Percentiles rank a stretch among this genome's conserved stretches.
phyloP scores from a whole-genome alignment of 2,113 vertebrate species.

The Dromiciops gliroides region DNA sequence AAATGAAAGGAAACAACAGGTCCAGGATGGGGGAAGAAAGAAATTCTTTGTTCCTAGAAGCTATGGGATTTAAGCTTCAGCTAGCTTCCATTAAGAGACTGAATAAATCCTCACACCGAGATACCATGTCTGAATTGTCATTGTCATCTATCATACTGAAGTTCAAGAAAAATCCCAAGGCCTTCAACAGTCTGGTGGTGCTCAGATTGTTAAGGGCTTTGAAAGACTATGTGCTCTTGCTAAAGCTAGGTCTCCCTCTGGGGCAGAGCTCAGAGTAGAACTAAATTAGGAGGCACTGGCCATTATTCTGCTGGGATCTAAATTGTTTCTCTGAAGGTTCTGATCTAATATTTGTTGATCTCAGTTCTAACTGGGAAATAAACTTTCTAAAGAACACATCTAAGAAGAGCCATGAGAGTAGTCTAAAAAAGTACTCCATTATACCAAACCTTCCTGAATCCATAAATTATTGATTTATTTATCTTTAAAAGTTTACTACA shows the following conservation, averaged over 20 bases:
- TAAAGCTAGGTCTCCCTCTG: too few species aligned
- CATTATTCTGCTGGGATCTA: background rate
- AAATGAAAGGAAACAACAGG: background rate
- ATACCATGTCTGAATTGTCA: background rate
- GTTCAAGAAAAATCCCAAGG: background rate
- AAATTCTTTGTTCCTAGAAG: background rate
- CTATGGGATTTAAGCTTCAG: background rate
- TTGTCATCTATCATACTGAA: background rate
- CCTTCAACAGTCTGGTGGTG: background rate
- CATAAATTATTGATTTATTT: background rate
- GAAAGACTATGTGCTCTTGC: too few species aligned
- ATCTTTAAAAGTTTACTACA: background rate
- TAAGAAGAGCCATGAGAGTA: background rate
- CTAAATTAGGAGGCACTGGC: background rate
- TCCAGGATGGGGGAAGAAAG: too few species aligned
- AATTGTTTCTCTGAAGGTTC: background rate
- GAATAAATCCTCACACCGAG: background rate
- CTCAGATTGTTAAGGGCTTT: too few species aligned
- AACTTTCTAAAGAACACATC: background rate
- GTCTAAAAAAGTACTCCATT: background rate
- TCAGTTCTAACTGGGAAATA: conserved; percentile 1
- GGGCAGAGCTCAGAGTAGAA: background rate
- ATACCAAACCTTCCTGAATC: background rate
- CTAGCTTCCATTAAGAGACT: background rate
- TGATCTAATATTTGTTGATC: background rate